Conservation (phyloP, 2,888 invertebrate genomes). For the Fragum fragum region DNA sequence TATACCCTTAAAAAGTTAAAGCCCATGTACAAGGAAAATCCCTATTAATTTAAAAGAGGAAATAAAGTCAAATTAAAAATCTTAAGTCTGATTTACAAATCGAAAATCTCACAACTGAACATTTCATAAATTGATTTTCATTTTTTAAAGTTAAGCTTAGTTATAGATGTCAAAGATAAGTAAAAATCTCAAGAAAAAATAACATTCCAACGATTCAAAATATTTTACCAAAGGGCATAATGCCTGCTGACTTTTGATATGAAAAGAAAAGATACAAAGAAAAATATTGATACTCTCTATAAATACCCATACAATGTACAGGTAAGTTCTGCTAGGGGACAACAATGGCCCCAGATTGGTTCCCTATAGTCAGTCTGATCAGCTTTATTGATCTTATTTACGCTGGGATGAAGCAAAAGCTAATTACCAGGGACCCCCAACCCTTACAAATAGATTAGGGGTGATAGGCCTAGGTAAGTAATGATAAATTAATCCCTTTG, state of each 20-base stretch:
- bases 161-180: no score
- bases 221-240: background rate
- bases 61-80: no score
- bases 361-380: constrained; percentile 8
- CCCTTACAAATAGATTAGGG: constrained; percentile 32
- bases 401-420: background rate
- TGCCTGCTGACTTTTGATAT: background rate
- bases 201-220: background rate
- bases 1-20: no score
- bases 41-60: no score
- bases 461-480: constrained; percentile 18
- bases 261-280: constrained; percentile 2
- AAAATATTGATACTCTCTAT: background rate
- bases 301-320: background rate
- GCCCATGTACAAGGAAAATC: no score
- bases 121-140: no score
- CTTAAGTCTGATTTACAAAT: no score
- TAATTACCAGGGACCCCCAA: constrained; percentile 17
- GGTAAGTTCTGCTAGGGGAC: background rate
- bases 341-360: constrained; percentile 15
- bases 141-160: no score
- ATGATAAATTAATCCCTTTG: constrained; percentile 18
- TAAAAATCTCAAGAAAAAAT: background rate
- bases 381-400: constrained; percentile 25
- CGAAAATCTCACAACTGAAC: no score